phyloP scores from a whole-genome alignment of 2,797 vertebrate genomes.

The Mus spretus region DNA sequence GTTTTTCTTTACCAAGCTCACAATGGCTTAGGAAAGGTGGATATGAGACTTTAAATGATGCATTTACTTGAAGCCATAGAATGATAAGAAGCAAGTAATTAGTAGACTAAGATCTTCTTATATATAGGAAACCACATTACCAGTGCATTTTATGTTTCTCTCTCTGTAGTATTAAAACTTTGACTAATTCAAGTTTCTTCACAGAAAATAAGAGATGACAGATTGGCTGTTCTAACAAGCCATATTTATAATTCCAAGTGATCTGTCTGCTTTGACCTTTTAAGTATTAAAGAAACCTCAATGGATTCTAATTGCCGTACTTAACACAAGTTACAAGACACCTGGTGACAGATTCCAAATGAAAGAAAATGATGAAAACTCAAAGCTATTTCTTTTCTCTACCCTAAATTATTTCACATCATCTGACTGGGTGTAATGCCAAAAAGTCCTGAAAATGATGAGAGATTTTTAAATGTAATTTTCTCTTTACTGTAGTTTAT shows the following conservation, averaged over 20 bases:
- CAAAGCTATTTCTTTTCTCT: conserved; percentile 13
- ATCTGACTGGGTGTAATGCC: neutral
- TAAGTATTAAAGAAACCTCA: conserved; percentile 4
- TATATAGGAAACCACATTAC: neutral
- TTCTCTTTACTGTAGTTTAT: neutral
- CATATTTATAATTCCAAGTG: conserved; percentile 30
- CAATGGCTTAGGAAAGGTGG: neutral
- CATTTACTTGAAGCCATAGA: neutral
- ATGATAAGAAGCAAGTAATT: neutral
- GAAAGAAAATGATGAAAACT: conserved; percentile 22
- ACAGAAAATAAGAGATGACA: conserved; percentile 43
- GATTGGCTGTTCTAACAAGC: conserved; percentile 1
- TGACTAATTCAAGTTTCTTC: conserved; percentile 17
- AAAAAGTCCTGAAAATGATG: neutral
- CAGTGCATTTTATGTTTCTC: neutral
- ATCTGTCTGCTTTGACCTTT: conserved; percentile 59
- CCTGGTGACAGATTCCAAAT: conserved; percentile 4
- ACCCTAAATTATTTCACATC: neutral
- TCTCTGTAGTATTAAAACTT: neutral
- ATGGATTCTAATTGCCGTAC: conserved; percentile 62
- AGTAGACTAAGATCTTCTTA: neutral
- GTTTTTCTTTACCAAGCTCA: neutral
- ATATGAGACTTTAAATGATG: neutral
- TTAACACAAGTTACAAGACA: conserved; percentile 9
- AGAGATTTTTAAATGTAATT: neutral